These are phyloP conservation scores for Achatina immaculata DNA, from an alignment of 1,140 invertebrate genomes.

Conservation along the genomic window DNA sequence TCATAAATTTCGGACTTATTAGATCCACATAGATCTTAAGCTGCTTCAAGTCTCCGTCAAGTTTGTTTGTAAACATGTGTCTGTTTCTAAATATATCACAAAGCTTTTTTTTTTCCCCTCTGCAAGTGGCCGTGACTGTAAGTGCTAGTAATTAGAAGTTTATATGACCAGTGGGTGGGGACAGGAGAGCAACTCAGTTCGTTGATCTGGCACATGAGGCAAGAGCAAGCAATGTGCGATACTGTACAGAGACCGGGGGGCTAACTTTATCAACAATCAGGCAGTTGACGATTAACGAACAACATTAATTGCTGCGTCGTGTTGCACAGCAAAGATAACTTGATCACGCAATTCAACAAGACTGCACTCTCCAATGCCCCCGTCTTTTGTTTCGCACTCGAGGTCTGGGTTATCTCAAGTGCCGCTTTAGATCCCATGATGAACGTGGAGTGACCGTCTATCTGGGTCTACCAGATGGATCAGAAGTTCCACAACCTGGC, in stretches of 20 bases:
- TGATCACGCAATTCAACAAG: background rate
- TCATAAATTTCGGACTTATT: too few relatives aligned
- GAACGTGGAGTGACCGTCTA: background rate
- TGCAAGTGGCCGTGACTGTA: too few relatives aligned
- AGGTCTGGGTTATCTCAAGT: background rate
- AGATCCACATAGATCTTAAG: too few relatives aligned
- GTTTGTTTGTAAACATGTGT: too few relatives aligned
- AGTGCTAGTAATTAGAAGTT: too few relatives aligned
- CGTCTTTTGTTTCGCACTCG: background rate
- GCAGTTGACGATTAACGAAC: background rate
- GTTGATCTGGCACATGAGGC: too few relatives aligned
- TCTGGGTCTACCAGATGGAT: background rate
- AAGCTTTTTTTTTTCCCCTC: too few relatives aligned
- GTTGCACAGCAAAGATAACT: background rate
- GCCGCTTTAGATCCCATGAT: background rate
- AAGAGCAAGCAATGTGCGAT: too few relatives aligned
- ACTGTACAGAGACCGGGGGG: background rate
- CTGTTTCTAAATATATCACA: too few relatives aligned
- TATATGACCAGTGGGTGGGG: too few relatives aligned
- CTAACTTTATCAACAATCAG: background rate
- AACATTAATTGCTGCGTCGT: background rate
- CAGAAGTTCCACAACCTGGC: background rate
- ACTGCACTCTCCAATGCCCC: background rate
- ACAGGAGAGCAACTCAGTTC: too few relatives aligned
- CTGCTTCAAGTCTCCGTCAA: too few relatives aligned